These are phyloP conservation scores for Xiphydria camelus DNA, from an alignment of 2,888 invertebrate genomes.

Conservation along the genomic window DNA sequence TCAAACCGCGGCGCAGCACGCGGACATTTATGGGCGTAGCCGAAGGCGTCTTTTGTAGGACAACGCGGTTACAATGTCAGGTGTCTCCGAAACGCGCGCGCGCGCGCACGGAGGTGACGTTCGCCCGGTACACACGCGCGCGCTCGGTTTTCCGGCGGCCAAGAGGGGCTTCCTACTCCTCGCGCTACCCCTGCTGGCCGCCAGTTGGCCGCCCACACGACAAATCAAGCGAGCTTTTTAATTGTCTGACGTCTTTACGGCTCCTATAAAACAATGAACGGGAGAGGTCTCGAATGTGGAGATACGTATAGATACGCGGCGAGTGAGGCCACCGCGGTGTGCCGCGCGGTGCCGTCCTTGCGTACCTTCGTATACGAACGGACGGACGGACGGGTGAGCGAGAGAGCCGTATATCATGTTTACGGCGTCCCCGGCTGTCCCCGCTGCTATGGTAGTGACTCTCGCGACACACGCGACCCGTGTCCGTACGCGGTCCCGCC, in stretches of 20 bases:
- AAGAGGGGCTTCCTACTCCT: not conserved
- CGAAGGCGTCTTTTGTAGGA: constrained; percentile 35
- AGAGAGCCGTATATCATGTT: constrained; percentile 37
- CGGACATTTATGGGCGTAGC: constrained; percentile 43
- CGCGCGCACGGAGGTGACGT: too few species aligned
- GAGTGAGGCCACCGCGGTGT: too few species aligned
- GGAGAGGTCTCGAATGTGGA: constrained; percentile 27
- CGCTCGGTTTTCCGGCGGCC: too few species aligned
- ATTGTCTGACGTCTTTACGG: constrained; percentile 48
- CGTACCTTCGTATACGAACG: too few species aligned
- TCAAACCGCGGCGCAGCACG: constrained; percentile 27
- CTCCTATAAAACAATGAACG: constrained; percentile 54
- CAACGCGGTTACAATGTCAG: constrained; percentile 34
- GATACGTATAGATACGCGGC: constrained; percentile 10
- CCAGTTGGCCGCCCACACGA: constrained; percentile 35
- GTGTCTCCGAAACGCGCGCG: constrained; percentile 27
- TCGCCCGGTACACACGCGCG: too few species aligned
- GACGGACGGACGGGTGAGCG: not conserved
- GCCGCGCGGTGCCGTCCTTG: too few species aligned
- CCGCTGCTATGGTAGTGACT: constrained; percentile 1
- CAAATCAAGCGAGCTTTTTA: constrained; percentile 45
- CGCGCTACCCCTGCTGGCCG: not conserved
- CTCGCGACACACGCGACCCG: too few species aligned
- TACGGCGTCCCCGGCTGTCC: constrained; percentile 29
- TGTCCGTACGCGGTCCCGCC: too few species aligned